phyloP scores from a whole-genome alignment of 2,797 vertebrate genomes.

The Eutrigla gurnardus region DNA sequence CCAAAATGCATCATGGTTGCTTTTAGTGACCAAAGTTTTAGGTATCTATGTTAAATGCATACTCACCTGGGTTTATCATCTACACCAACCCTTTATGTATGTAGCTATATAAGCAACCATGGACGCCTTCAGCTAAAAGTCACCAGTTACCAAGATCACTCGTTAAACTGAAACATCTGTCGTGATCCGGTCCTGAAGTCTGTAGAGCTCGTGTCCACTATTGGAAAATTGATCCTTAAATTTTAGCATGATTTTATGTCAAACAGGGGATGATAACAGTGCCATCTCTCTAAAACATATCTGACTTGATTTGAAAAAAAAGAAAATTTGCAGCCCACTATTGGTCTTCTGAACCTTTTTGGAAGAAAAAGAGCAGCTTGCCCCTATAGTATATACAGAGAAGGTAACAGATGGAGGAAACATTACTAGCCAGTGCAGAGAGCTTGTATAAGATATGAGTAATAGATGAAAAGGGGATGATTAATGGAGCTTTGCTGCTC shows the following conservation, averaged over 20 bases:
- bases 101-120: no score
- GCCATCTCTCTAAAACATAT: not conserved
- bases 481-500: conserved; percentile 9
- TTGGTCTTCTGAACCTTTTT: conserved; percentile 16
- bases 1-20: no score
- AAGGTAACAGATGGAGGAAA: conserved; percentile 34
- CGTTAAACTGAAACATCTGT: no score
- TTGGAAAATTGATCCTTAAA: no score
- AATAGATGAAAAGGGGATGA: conserved; percentile 15
- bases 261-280: not conserved
- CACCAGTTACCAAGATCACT: no score
- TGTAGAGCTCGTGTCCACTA: no score
- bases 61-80: no score
- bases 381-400: conserved; percentile 6
- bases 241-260: not conserved
- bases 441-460: conserved; percentile 23
- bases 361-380: not conserved
- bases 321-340: not conserved
- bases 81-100: no score
- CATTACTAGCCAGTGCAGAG: conserved; percentile 10
- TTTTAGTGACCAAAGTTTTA: no score
- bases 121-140: no score
- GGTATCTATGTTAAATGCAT: no score
- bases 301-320: not conserved
- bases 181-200: no score